Conservation (phyloP, 2,888 invertebrate genomes). For the Oasisia sp. region DNA sequence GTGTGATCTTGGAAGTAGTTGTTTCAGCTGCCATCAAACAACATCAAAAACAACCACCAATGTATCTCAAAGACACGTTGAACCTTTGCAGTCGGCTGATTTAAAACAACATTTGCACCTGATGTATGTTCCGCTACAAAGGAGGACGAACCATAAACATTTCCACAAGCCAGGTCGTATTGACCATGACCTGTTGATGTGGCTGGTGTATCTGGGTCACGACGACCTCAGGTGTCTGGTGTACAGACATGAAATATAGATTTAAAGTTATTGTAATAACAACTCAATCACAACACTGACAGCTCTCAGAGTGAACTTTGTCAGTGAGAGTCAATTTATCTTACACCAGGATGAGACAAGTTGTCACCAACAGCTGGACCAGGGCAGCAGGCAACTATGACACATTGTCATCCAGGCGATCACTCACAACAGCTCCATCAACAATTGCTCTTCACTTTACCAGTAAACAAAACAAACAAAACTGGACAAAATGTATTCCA, state of each 20-base stretch:
- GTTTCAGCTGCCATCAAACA: background rate
- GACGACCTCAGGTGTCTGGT: background rate
- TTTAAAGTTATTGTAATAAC: background rate
- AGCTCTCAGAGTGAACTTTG: background rate
- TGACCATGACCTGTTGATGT: background rate
- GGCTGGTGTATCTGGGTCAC: background rate
- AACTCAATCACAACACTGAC: background rate
- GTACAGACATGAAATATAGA: background rate
- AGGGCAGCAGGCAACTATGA: background rate
- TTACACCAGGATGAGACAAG: background rate
- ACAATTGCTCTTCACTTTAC: background rate
- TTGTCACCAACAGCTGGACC: background rate
- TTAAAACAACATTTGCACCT: background rate
- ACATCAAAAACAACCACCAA: background rate
- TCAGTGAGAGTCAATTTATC: background rate
- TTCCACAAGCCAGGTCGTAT: background rate
- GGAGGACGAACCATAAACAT: background rate
- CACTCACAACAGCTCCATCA: background rate
- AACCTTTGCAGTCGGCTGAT: background rate
- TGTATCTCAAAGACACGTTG: background rate
- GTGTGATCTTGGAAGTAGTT: background rate
- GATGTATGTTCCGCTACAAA: background rate
- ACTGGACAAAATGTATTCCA: background rate
- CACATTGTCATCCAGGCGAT: background rate
- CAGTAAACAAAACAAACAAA: background rate